Conservation (phyloP, 2,113 vertebrate genomes). For the Varanus komodoensis region DNA sequence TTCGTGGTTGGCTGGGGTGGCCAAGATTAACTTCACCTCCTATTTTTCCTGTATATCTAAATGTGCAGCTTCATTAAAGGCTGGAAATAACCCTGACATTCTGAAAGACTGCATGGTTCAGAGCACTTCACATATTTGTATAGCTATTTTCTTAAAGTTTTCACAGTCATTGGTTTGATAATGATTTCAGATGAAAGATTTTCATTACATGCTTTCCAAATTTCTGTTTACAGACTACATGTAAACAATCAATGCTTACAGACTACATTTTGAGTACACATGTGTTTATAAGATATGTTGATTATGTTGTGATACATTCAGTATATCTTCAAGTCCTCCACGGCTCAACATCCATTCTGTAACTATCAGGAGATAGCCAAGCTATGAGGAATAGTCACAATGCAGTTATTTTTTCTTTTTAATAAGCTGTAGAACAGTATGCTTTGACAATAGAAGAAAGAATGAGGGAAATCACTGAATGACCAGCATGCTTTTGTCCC, state of each 20-base stretch:
- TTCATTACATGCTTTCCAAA: conserved; percentile 33
- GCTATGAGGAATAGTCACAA: neutral
- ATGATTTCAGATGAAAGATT: conserved; percentile 40
- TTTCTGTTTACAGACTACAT: conserved; percentile 5
- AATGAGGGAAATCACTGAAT: neutral
- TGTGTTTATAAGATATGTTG: conserved; percentile 37
- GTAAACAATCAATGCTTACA: conserved; percentile 26
- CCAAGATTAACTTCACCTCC: no score
- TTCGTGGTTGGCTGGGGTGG: neutral
- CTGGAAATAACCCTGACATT: neutral
- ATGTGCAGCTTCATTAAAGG: neutral
- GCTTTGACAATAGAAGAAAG: neutral
- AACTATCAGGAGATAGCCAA: neutral
- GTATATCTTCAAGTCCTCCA: neutral
- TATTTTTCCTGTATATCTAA: neutral
- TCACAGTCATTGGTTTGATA: conserved; percentile 15
- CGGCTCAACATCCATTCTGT: neutral
- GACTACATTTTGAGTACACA: conserved; percentile 21
- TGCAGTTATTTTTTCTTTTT: neutral
- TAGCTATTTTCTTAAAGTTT: neutral
- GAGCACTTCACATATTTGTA: neutral
- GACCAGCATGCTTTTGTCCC: neutral
- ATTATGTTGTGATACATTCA: neutral
- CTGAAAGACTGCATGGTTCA: neutral
- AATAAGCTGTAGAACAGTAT: neutral